These are phyloP conservation scores for Poecilia latipinna DNA, from an alignment of 2,113 vertebrate genomes.

Conservation along the genomic window DNA sequence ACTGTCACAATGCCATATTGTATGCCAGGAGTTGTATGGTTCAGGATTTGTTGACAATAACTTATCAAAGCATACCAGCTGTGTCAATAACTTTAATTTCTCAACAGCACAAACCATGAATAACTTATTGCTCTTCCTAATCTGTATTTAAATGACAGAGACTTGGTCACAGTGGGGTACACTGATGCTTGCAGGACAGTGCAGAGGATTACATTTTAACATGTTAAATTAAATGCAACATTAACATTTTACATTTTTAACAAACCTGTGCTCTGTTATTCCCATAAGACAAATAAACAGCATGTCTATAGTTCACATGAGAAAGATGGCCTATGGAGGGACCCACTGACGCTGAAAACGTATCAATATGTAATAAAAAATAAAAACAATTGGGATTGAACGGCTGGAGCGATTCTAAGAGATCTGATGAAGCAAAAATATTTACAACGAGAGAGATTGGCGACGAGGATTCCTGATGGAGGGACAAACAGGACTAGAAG, in stretches of 20 bases:
- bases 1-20: not conserved
- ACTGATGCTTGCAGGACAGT: slow-evolving; percentile 66
- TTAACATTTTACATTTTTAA: slow-evolving; percentile 38
- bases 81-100: slow-evolving; percentile 70
- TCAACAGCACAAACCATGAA: slow-evolving; percentile 71
- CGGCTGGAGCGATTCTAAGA: slow-evolving; percentile 27
- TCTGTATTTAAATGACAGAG: slow-evolving; percentile 61
- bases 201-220: slow-evolving; percentile 58
- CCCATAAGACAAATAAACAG: slow-evolving; percentile 45
- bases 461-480: slow-evolving; percentile 27
- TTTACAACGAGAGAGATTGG: slow-evolving; percentile 48
- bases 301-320: slow-evolving; percentile 36
- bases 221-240: slow-evolving; percentile 54
- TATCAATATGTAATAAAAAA: slow-evolving; percentile 47
- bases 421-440: slow-evolving; percentile 53
- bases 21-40: not conserved
- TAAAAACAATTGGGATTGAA: slow-evolving; percentile 19
- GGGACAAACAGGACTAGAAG: slow-evolving; percentile 39
- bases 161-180: slow-evolving; percentile 57
- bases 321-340: slow-evolving; percentile 27
- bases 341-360: slow-evolving; percentile 34
- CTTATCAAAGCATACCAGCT: slow-evolving; percentile 3
- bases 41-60: not conserved
- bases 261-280: slow-evolving; percentile 42
- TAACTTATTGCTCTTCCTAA: slow-evolving; percentile 72